Evolutionary conservation across 2,888 invertebrate genomes (phyloP), one percentile per base, ranked within the genome.

Genomic region (Pimpla rufipes): DNA sequence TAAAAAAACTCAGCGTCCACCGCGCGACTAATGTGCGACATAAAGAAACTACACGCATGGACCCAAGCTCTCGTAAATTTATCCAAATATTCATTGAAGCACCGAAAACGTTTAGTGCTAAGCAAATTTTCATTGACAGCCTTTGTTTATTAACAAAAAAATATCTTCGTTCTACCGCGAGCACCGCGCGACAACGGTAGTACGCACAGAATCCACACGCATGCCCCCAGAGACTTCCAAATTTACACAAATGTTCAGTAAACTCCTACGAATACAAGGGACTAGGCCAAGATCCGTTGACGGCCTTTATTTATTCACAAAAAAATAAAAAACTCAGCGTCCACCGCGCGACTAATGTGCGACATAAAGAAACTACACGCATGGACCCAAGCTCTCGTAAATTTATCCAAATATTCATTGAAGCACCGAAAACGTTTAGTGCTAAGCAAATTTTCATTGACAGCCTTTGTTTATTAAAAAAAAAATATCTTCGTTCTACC

Each of bases 111-210:
- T 50, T n/a, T 16, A 50, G 50, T 37, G 8, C 37, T 37, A 37
- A 8, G 5, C 37, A 37, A 50, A 50, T 1, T n/a, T 16, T n/a
- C 5, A 50, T 5, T n/a, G 50, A 50, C 50, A 16, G 50, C 50
- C 50, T 50, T 50, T 50, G 50, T 50, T 50, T 50, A 13, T 50
- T 50, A 10, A 16, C 5, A 50, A 18, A 50, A 50, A 50, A n/a
- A n/a, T n/a, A n/a, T n/a, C n/a, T n/a, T n/a, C n/a, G n/a, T n/a
- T n/a, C n/a, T n/a, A n/a, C n/a, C n/a, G n/a, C n/a, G n/a, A n/a
- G n/a, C n/a, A n/a, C n/a, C n/a, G n/a, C n/a, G n/a, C n/a, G n/a
- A n/a, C n/a, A n/a, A n/a, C n/a, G n/a, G n/a, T n/a, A n/a, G n/a
- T n/a, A n/a, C n/a, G n/a, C n/a, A n/a, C n/a, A n/a, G n/a, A n/a